Percentiles rank a stretch among this genome's conserved stretches.
Conservation (phyloP, 2,113 vertebrate genomes). For the Ascaphus truei region DNA sequence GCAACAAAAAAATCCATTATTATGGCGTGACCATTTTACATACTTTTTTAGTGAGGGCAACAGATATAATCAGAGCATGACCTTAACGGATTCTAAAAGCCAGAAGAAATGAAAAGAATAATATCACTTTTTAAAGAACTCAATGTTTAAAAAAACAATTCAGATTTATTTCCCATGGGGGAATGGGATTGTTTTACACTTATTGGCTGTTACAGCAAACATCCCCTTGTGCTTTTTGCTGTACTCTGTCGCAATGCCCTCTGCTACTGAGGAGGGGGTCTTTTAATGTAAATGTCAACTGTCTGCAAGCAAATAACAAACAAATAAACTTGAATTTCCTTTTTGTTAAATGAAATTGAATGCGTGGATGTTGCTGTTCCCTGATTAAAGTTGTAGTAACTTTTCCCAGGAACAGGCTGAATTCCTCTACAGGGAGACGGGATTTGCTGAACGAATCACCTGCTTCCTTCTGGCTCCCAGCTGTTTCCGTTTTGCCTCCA, state of each 20-base stretch:
- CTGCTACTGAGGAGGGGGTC: conserved; percentile 3
- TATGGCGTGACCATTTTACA: not conserved
- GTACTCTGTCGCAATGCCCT: conserved; percentile 27
- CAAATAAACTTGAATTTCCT: conserved; percentile 17
- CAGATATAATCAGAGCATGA: conserved; percentile 1
- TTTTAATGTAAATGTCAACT: conserved; percentile 30
- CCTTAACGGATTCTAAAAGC: conserved; percentile 6
- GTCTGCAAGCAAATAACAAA: conserved; percentile 22
- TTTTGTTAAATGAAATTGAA: not conserved
- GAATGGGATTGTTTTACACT: conserved; percentile 20
- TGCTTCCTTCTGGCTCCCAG: conserved; percentile 23
- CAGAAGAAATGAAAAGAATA: conserved; percentile 21
- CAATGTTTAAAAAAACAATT: not conserved
- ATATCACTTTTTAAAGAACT: conserved; percentile 12
- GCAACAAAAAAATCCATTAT: no score
- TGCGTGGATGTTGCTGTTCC: not conserved
- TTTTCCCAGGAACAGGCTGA: conserved; percentile 6
- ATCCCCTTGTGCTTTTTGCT: conserved; percentile 23
- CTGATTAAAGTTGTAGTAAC: conserved; percentile 9
- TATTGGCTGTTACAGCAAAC: conserved; percentile 31
- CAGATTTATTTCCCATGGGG: conserved; percentile 27
- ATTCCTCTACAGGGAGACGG: not conserved
- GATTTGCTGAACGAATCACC: conserved; percentile 16
- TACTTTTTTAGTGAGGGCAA: not conserved
- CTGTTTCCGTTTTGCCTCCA: conserved; percentile 32